Evolutionary conservation across 2,113 vertebrate species (phyloP).

Genomic region (Urocynchramus pylzowi): DNA sequence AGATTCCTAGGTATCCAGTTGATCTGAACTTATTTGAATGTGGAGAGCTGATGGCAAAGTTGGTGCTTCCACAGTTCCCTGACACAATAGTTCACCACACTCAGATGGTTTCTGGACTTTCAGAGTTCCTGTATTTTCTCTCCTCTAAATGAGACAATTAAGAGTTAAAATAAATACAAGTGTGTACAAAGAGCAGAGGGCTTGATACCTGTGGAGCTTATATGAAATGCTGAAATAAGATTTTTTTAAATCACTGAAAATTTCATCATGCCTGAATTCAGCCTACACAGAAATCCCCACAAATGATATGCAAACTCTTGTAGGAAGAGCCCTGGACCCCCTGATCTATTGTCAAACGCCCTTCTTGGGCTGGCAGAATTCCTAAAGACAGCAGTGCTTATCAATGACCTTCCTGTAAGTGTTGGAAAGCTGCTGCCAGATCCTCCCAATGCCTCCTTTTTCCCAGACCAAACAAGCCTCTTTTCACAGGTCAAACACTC

Average conservation of each 20-base stretch:
- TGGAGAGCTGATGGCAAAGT: not conserved
- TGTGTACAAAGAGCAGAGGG: not conserved
- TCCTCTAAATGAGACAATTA: not conserved
- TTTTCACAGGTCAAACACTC: not conserved
- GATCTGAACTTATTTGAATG: not conserved
- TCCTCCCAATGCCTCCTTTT: not conserved
- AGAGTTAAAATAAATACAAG: not conserved
- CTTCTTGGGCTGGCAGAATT: not conserved
- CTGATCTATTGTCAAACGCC: not conserved
- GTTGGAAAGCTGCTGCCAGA: not conserved
- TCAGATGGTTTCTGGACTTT: not conserved
- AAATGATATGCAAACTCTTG: accelerated
- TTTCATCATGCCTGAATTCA: not conserved
- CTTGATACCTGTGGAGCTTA: not conserved
- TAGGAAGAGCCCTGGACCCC: not conserved
- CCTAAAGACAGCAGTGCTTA: not conserved
- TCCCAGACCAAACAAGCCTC: not conserved
- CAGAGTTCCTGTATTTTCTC: not conserved
- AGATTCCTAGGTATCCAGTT: not conserved
- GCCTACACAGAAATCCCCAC: not conserved
- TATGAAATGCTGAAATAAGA: not conserved
- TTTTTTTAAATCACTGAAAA: not conserved
- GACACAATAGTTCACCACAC: not conserved
- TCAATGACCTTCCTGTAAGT: not conserved
- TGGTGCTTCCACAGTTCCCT: not conserved